A percentile compares a stretch with the other conserved stretches of the same genome.
phyloP scores from a whole-genome alignment of 2,888 invertebrate species.

The Luffia ferchaultella region DNA sequence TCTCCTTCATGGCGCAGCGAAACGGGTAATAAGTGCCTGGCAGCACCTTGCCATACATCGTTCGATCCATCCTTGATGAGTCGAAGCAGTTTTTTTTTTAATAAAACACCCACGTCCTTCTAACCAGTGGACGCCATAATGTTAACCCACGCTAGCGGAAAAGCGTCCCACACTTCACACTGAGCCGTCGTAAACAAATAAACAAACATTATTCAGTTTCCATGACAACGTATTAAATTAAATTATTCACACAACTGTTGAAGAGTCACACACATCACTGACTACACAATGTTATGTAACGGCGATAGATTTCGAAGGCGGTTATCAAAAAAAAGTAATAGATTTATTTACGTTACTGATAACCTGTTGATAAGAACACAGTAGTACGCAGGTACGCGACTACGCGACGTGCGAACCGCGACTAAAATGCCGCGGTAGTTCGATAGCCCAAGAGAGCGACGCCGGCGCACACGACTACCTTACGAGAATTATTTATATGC shows the following conservation, averaged over 20 bases:
- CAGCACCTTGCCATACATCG: conserved; percentile 89
- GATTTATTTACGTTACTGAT: conserved; percentile 31
- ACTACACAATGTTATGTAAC: no score
- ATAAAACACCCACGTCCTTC: conserved; percentile 52
- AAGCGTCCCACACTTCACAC: conserved; percentile 26
- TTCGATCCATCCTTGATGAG: conserved; percentile 78
- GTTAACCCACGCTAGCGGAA: conserved; percentile 46
- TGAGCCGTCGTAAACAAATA: not conserved
- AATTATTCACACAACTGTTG: no score
- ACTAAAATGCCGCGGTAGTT: conserved; percentile 35
- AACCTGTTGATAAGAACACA: conserved; percentile 15
- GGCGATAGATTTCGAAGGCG: no score
- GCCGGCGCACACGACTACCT: conserved; percentile 36
- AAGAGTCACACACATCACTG: no score
- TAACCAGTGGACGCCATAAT: conserved; percentile 53
- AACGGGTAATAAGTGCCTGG: conserved; percentile 88
- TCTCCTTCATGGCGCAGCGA: conserved; percentile 81
- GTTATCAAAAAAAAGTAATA: conserved; percentile 20
- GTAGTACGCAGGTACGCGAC: conserved; percentile 26
- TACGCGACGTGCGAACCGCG: conserved; percentile 54
- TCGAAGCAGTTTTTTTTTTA: conserved; percentile 41
- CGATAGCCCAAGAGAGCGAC: conserved; percentile 19
- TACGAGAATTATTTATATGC: conserved; percentile 49
- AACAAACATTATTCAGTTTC: no score
- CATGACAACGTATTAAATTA: no score